A percentile compares a stretch with the other conserved stretches of the same genome.
Conservation (phyloP, 2,888 invertebrate genomes). For the Actias luna region DNA sequence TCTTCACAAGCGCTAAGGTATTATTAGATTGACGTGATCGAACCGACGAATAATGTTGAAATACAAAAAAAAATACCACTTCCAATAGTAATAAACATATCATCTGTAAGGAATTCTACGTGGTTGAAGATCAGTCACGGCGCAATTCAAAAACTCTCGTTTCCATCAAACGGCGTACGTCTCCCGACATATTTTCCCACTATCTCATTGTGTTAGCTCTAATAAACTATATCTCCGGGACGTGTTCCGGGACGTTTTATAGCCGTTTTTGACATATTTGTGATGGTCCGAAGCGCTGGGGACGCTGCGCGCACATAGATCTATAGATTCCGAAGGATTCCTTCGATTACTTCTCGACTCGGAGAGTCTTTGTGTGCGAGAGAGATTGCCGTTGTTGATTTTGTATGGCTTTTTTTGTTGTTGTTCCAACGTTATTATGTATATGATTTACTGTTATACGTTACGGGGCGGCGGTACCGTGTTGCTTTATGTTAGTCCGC, state of each 20-base stretch:
- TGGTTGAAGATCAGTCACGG: constrained; percentile 4
- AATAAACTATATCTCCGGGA: constrained; percentile 71
- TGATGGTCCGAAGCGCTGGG: constrained; percentile 68
- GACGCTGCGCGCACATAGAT: constrained; percentile 45
- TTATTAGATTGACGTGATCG: background rate
- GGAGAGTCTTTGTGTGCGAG: constrained; percentile 45
- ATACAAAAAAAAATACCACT: background rate
- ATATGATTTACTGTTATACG: constrained; percentile 59
- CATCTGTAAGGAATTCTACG: constrained; percentile 5
- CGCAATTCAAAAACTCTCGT: constrained; percentile 28
- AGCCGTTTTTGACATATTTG: constrained; percentile 77
- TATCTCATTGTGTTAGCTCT: constrained; percentile 61
- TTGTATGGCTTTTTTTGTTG: constrained; percentile 24
- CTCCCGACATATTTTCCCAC: constrained; percentile 49
- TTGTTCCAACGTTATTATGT: constrained; percentile 42
- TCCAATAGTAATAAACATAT: constrained; percentile 10
- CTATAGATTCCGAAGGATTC: constrained; percentile 72
- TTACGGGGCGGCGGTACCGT: constrained; percentile 19
- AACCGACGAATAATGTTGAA: background rate
- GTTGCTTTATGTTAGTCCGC: constrained; percentile 13
- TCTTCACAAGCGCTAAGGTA: too few relatives aligned
- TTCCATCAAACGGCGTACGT: constrained; percentile 46
- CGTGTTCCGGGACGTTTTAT: constrained; percentile 66
- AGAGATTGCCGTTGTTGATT: background rate
- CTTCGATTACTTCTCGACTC: constrained; percentile 52